These are phyloP conservation scores for Archivesica marissinica DNA, from an alignment of 1,140 invertebrate species.

Conservation along the genomic window DNA sequence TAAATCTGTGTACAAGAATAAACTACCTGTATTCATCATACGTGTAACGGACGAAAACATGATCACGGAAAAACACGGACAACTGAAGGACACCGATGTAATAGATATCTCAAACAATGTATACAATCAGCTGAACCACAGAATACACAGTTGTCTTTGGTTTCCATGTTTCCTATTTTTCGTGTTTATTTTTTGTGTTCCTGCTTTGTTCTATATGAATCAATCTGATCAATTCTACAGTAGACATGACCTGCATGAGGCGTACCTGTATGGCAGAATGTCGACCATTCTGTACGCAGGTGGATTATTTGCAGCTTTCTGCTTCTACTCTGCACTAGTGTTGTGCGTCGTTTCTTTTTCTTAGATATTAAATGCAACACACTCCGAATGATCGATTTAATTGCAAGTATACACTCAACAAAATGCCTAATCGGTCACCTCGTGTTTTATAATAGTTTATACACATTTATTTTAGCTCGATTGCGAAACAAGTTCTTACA, in stretches of 20 bases:
- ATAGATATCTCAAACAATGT: not conserved
- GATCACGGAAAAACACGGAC: not conserved
- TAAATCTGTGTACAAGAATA: not conserved
- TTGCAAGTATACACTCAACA: no score
- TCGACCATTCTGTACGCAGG: not conserved
- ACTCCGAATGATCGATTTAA: no score
- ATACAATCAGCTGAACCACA: not conserved
- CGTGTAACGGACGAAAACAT: not conserved
- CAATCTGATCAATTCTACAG: not conserved
- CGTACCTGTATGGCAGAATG: not conserved
- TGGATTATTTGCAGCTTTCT: not conserved
- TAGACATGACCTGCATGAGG: not conserved
- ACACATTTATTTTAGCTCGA: no score
- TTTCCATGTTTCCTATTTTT: not conserved
- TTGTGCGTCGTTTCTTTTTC: not conserved
- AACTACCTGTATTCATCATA: not conserved
- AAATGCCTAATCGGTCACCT: no score
- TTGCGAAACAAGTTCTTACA: no score
- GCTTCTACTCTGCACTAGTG: not conserved
- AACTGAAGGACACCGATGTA: not conserved
- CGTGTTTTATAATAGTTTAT: no score
- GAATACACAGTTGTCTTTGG: not conserved
- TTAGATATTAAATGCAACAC: no score
- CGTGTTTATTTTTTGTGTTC: slow-evolving; percentile 14
- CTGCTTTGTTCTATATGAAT: slow-evolving; percentile 10